Evolutionary conservation across 2,888 invertebrate genomes (phyloP).

Genomic region (Hypolimnas misippus): DNA sequence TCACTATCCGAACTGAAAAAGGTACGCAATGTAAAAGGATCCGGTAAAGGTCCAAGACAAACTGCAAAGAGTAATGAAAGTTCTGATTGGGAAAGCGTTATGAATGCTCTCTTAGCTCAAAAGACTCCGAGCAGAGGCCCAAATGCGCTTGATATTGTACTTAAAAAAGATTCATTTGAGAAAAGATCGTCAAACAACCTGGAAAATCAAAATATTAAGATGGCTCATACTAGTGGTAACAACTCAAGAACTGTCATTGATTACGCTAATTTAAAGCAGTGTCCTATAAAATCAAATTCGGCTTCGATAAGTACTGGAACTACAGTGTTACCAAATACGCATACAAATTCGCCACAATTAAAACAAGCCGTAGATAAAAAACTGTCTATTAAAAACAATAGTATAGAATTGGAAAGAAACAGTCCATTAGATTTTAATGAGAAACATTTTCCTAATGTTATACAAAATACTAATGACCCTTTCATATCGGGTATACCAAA

Average conservation of each 20-base stretch:
- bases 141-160: constrained; percentile 63
- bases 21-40: constrained; percentile 31
- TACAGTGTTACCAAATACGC: neutral
- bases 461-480: constrained; percentile 52
- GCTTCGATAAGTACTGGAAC: constrained; percentile 6
- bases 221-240: constrained; percentile 31
- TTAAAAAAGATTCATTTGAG: constrained; percentile 58
- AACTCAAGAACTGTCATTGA: constrained; percentile 7
- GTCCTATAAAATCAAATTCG: neutral
- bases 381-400: neutral
- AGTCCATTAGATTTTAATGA: constrained; percentile 11
- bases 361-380: constrained; percentile 18
- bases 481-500: constrained; percentile 66
- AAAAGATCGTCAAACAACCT: constrained; percentile 47
- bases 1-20: constrained; percentile 24
- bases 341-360: neutral
- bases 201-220: constrained; percentile 46
- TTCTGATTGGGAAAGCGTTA: constrained; percentile 68
- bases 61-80: constrained; percentile 20
- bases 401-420: constrained; percentile 18
- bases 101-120: constrained; percentile 65
- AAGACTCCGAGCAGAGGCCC: constrained; percentile 71
- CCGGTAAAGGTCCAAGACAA: constrained; percentile 20
- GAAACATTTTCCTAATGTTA: constrained; percentile 29
- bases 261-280: constrained; percentile 19